Base-by-base conservation (phyloP, 2,888 invertebrate genomes). In the Lepidochitona cinerea region DNA sequence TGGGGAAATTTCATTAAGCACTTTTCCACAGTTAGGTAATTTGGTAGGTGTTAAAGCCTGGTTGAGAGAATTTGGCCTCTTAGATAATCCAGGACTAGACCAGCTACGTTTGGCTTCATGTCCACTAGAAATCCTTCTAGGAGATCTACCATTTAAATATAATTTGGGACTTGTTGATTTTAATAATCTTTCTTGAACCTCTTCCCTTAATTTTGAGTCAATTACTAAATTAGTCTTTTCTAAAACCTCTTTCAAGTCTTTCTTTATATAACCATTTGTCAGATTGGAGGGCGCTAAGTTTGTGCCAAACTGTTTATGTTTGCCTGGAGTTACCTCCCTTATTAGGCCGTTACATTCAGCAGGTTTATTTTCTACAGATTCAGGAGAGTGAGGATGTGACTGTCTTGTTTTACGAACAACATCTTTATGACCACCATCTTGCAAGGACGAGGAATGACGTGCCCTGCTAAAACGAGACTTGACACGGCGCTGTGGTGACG, bases 1-100 rank as follows among this genome's bases (percentile, higher is more conserved):
- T 1, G 84, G 83, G 9, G 83, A 83, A 14, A 83, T 79, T 59
- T 83, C 81, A 75, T 84, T 80, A n/a, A 84, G 75, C n/a, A 83
- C 82, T 35, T 82, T 59, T 12, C 23, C 26, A 12, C 36, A 36
- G 66, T 33, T 79, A 78, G 18, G 77, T 73, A 70, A 35, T 32
- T 59, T 59, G 4, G 59, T 29, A 12, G 66, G 37, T 4, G 35
- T 36, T 23, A 37, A n/a, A 1, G 35, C 23, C 18, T 23, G 35
- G 12, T 35, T 36, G 37, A 37, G 23, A 4, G 37, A 37, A 12
- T 14, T 23, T 6, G 35, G 35, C 9, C 37, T 37, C 26, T 23
- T 35, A 1, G 18, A 18, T 1, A 18, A 32, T 1, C 35, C n/a
- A 12, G 18, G 3, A 36, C 41, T 49, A 29, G 14, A 41, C 9